Percentiles rank a stretch among this genome's conserved stretches.
Evolutionary conservation across 1,140 invertebrate genomes (phyloP).

Genomic region (Laupala kohalensis): DNA sequence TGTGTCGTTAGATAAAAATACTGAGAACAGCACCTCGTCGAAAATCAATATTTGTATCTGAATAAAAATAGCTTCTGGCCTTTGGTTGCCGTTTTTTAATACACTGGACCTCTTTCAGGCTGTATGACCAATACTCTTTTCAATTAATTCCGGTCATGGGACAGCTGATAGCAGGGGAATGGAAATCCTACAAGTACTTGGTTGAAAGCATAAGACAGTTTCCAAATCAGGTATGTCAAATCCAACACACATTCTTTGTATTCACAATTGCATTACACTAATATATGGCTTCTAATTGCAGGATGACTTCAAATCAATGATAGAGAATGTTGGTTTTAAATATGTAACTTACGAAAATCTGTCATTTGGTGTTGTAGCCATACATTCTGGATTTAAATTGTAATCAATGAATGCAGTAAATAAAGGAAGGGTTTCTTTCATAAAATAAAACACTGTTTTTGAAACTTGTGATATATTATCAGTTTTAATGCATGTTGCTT

Average conservation of each 20-base stretch:
- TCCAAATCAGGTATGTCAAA: conserved; percentile 64
- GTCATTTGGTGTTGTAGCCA: conserved; percentile 76
- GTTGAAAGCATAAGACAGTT: conserved; percentile 97
- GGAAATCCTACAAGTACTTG: conserved; percentile 94
- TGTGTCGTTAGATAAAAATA: no score
- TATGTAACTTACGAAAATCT: conserved; percentile 81
- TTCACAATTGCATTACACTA: no score
- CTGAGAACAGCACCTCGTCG: no score
- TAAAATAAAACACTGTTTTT: background rate
- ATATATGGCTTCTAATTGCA: conserved; percentile 37
- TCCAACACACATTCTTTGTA: background rate
- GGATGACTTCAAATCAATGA: conserved; percentile 80
- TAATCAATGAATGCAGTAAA: conserved; percentile 20
- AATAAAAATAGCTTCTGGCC: background rate
- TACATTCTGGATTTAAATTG: conserved; percentile 89
- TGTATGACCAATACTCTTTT: conserved; percentile 96
- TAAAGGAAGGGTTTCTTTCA: background rate
- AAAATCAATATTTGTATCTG: background rate
- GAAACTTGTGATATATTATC: conserved; percentile 9
- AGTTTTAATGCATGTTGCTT: conserved; percentile 5
- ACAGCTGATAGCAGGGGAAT: conserved; percentile 85
- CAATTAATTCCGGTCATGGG: conserved; percentile 95
- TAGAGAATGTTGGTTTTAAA: conserved; percentile 73
- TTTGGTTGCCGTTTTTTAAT: background rate
- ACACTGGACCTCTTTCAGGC: conserved; percentile 34